Evolutionary conservation across 1,140 invertebrate species (phyloP).

Genomic region (Adelges cooleyi): DNA sequence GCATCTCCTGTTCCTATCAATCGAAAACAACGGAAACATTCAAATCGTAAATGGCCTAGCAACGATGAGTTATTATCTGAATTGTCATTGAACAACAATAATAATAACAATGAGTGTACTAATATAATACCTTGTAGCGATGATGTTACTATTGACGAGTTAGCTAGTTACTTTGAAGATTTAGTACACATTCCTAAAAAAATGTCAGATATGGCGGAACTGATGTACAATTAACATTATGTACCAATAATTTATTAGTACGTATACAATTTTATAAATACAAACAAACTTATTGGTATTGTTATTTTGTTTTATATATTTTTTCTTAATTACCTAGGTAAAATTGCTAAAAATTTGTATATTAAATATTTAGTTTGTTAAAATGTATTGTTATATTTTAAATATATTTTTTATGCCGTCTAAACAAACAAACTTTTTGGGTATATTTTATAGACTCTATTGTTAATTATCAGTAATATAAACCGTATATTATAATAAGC

Average conservation of each 20-base stretch:
- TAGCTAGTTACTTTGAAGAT: slow-evolving; percentile 85
- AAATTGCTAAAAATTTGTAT: too few relatives aligned
- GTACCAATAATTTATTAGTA: background rate
- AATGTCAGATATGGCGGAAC: slow-evolving; percentile 91
- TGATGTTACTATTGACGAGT: slow-evolving; percentile 71
- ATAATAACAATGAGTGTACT: slow-evolving; percentile 20
- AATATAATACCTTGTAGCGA: slow-evolving; percentile 44
- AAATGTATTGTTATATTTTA: too few relatives aligned
- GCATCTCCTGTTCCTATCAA: slow-evolving; percentile 17
- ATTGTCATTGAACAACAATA: slow-evolving; percentile 10
- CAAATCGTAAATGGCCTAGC: slow-evolving; percentile 3
- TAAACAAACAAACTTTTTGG: too few relatives aligned
- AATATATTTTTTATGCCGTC: too few relatives aligned
- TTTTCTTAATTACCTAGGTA: too few relatives aligned
- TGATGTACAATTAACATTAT: slow-evolving; percentile 96
- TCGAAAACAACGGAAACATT: slow-evolving; percentile 1
- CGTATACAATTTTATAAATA: too few relatives aligned
- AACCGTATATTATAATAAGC: too few relatives aligned
- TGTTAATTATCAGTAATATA: too few relatives aligned
- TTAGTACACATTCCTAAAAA: slow-evolving; percentile 89
- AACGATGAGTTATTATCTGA: slow-evolving; percentile 7
- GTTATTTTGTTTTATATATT: background rate
- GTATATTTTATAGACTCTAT: too few relatives aligned
- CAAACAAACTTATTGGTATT: background rate
- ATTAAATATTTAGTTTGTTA: too few relatives aligned